Conservation (phyloP, 2,113 vertebrate species). For the Spermophilus dauricus region DNA sequence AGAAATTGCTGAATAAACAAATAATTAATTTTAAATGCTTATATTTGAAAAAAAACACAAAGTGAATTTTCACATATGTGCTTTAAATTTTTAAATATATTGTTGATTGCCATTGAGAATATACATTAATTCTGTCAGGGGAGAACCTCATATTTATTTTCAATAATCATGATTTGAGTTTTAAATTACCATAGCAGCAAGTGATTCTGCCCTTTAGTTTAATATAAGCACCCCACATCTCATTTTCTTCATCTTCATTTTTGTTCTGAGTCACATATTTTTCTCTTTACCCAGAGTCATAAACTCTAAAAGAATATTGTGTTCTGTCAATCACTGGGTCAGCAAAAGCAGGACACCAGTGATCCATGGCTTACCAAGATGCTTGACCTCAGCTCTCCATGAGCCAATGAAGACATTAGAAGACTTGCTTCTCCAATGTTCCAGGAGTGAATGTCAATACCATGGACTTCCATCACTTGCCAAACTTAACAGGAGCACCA, state of each 20-base stretch:
- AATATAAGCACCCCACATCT: background rate
- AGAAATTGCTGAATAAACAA: constrained; percentile 79
- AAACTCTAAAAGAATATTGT: constrained; percentile 38
- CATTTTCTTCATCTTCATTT: constrained; percentile 39
- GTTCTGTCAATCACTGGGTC: background rate
- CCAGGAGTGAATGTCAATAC: constrained; percentile 79
- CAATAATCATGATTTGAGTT: background rate
- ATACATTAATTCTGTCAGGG: background rate
- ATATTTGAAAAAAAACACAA: constrained; percentile 84
- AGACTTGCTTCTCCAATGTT: constrained; percentile 64
- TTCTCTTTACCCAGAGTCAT: constrained; percentile 10
- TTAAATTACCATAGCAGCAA: background rate
- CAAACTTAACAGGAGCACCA: constrained; percentile 67
- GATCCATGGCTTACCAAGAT: constrained; percentile 13
- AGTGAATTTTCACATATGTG: constrained; percentile 77
- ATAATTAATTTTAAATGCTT: constrained; percentile 84
- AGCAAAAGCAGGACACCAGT: background rate
- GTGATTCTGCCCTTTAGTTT: background rate
- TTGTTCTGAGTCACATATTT: constrained; percentile 28
- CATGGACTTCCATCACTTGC: constrained; percentile 65
- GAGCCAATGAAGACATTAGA: constrained; percentile 74
- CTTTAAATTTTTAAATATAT: background rate
- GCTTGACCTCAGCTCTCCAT: constrained; percentile 67
- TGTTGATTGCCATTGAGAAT: background rate
- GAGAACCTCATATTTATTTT: background rate